Evolutionary conservation across 1,140 invertebrate genomes (phyloP).

Genomic region (Bicyclus anynana): DNA sequence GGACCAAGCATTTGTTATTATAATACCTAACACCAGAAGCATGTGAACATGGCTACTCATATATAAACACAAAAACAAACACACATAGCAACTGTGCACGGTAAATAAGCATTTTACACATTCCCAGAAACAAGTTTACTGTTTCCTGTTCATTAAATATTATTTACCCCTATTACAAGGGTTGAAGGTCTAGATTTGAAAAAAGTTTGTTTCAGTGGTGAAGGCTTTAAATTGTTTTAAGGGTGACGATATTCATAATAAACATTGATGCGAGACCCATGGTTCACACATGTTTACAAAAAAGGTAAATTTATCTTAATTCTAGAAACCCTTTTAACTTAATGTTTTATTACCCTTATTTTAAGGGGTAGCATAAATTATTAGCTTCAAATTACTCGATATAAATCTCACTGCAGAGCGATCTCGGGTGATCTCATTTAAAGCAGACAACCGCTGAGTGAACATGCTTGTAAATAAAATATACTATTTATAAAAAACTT

Average conservation of each 20-base stretch:
- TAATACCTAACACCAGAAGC: constrained; percentile 29
- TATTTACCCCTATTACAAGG: background rate
- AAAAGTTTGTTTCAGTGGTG: background rate
- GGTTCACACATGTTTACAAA: constrained; percentile 27
- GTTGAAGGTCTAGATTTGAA: background rate
- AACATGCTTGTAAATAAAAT: too few species aligned
- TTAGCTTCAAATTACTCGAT: background rate
- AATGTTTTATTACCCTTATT: constrained; percentile 18
- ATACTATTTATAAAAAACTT: too few species aligned
- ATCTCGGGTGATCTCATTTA: too few species aligned
- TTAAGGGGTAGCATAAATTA: constrained; percentile 10
- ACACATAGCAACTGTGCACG: constrained; percentile 12
- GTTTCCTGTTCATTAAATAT: background rate
- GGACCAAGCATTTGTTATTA: constrained; percentile 20
- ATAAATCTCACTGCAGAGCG: too few species aligned
- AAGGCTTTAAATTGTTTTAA: constrained; percentile 2
- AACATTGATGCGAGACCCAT: constrained; percentile 19
- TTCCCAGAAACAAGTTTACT: constrained; percentile 14
- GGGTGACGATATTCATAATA: constrained; percentile 27
- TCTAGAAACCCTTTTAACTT: constrained; percentile 30
- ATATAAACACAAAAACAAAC: constrained; percentile 20
- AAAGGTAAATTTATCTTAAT: constrained; percentile 32
- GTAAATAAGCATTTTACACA: constrained; percentile 30
- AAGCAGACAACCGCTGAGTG: too few species aligned
- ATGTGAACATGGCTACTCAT: constrained; percentile 5